Evolutionary conservation across 2,113 vertebrate genomes (phyloP).

Genomic region (Psammodynastes pulverulentus): DNA sequence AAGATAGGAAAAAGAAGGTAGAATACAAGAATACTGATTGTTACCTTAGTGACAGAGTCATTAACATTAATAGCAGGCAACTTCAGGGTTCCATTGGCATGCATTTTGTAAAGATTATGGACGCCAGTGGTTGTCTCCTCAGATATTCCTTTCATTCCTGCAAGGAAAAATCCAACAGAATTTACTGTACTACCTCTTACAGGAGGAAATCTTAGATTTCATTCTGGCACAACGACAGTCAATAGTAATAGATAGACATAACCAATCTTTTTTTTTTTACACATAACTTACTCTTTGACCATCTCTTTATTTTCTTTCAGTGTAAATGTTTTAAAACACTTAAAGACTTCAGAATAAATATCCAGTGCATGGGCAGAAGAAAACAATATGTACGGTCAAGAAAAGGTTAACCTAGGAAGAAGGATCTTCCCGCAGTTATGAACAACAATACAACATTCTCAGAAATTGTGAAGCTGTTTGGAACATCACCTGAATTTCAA

Average conservation of each 20-base stretch:
- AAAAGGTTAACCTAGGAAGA: neutral
- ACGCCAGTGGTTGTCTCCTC: slow-evolving; percentile 98
- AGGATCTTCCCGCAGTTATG: neutral
- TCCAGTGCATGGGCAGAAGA: neutral
- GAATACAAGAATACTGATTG: neutral
- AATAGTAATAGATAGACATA: neutral
- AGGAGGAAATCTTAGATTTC: neutral
- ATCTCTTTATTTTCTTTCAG: neutral
- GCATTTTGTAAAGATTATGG: slow-evolving; percentile 98
- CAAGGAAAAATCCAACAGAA: neutral
- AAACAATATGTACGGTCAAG: neutral
- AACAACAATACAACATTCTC: neutral
- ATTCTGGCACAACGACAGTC: neutral
- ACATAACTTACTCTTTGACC: neutral
- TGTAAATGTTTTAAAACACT: neutral
- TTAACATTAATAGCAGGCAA: slow-evolving; percentile 97
- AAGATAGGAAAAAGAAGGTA: neutral
- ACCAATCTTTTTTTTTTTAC: neutral
- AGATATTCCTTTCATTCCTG: slow-evolving; percentile 90
- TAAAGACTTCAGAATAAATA: neutral
- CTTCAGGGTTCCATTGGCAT: slow-evolving; percentile 85
- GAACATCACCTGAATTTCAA: neutral
- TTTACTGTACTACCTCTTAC: neutral
- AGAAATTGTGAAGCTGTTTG: neutral
- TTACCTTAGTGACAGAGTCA: slow-evolving; percentile 97